These are phyloP conservation scores for Conops quadrifasciatus DNA, from an alignment of 2,888 invertebrate genomes.

Conservation along the genomic window DNA sequence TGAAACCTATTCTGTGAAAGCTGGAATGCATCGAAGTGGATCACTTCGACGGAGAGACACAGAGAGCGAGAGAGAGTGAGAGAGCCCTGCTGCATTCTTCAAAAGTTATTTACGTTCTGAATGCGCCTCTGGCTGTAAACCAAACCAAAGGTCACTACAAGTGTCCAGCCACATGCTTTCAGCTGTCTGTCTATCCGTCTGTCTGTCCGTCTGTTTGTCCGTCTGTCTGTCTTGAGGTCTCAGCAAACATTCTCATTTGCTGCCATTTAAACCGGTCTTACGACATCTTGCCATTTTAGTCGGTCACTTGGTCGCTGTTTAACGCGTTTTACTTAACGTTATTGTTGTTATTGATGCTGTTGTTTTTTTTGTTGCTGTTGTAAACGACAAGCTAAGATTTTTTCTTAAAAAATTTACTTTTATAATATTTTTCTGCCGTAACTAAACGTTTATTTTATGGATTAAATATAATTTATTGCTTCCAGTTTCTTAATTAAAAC, in stretches of 20 bases:
- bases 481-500: constrained; percentile 24
- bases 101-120: constrained; percentile 35
- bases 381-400: constrained; percentile 18
- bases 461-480: constrained; percentile 34
- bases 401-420: neutral
- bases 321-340: constrained; percentile 12
- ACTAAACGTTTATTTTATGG: constrained; percentile 34
- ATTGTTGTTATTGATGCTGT: constrained; percentile 17
- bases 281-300: constrained; percentile 49
- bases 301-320: constrained; percentile 47
- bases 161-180: neutral
- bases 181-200: neutral
- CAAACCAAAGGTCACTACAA: constrained; percentile 20
- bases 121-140: constrained; percentile 10
- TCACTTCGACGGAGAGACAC: too few species aligned
- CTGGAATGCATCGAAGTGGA: too few species aligned
- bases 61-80: constrained; percentile 3
- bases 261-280: constrained; percentile 43
- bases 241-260: constrained; percentile 16
- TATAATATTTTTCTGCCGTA: constrained; percentile 19
- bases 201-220: constrained; percentile 2
- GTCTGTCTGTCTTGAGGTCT: constrained; percentile 26
- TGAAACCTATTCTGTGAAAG: too few species aligned
- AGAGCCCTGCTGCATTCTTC: constrained; percentile 31
- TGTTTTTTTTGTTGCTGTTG: constrained; percentile 29